Percentiles rank a stretch among this genome's conserved stretches.
phyloP scores from a whole-genome alignment of 2,113 vertebrate genomes.

The Phalacrocorax carbo region DNA sequence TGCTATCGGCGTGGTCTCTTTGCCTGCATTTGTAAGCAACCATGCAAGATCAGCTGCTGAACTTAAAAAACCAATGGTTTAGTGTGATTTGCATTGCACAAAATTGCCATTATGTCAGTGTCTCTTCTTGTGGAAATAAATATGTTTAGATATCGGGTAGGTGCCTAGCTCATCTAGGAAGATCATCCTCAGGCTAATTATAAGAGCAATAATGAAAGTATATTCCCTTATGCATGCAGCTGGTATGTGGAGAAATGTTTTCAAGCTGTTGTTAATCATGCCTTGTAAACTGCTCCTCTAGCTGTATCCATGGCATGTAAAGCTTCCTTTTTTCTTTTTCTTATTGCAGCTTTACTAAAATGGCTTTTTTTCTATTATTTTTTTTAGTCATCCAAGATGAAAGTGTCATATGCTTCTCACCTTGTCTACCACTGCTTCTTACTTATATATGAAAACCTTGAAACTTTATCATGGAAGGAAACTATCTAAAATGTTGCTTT shows the following conservation, averaged over 20 bases:
- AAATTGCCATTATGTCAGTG: neutral
- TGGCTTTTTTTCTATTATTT: neutral
- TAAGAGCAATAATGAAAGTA: neutral
- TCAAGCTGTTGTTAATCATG: constrained; percentile 3
- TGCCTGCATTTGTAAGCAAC: neutral
- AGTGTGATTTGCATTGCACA: neutral
- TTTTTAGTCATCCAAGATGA: neutral
- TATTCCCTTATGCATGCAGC: neutral
- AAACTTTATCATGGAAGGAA: neutral
- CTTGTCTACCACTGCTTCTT: neutral
- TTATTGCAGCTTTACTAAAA: neutral
- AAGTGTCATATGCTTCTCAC: neutral
- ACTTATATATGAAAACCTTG: neutral
- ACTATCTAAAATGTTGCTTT: neutral
- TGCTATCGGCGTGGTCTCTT: neutral
- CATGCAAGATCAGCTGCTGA: neutral
- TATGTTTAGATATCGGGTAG: neutral
- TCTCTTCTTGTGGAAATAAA: neutral
- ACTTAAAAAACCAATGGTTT: neutral
- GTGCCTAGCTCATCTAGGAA: neutral
- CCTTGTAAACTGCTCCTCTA: neutral
- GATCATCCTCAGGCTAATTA: neutral
- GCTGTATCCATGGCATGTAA: neutral
- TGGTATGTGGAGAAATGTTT: neutral
- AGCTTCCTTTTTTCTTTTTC: neutral